These are phyloP conservation scores for Geothlypis trichas DNA, from an alignment of 2,113 vertebrate genomes.

Conservation along the genomic window DNA sequence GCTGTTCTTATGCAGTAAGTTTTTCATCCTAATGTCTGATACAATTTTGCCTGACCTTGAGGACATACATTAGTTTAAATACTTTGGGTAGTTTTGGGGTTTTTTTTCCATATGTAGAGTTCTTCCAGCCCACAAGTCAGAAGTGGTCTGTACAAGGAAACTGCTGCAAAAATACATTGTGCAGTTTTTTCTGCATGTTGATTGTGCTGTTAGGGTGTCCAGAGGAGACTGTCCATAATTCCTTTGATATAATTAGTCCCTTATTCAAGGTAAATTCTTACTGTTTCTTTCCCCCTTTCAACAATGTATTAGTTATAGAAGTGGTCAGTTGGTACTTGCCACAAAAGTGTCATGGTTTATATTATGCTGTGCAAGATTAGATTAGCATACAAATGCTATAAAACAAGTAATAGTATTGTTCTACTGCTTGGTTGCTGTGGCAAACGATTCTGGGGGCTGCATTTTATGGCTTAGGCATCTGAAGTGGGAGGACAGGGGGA, in stretches of 20 bases:
- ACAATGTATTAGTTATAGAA: neutral
- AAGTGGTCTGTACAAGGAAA: neutral
- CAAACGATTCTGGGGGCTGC: neutral
- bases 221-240: neutral
- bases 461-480: slow-evolving; percentile 2
- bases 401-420: slow-evolving; percentile 44
- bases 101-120: neutral
- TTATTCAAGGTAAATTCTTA: neutral
- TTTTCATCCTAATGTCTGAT: neutral
- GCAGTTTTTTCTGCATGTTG: neutral
- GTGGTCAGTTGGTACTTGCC: neutral
- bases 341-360: neutral
- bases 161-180: neutral
- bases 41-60: neutral
- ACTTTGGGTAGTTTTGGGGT: neutral
- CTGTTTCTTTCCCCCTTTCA: neutral
- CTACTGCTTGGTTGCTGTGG: neutral
- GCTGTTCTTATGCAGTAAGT: neutral
- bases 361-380: slow-evolving; percentile 1
- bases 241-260: neutral
- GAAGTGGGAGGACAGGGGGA: neutral
- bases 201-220: neutral
- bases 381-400: slow-evolving; percentile 7
- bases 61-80: neutral
- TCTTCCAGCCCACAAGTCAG: neutral